A percentile compares a stretch with the other conserved stretches of the same genome.
Conservation (phyloP, 2,113 vertebrate species). For the Perccottus glenii region DNA sequence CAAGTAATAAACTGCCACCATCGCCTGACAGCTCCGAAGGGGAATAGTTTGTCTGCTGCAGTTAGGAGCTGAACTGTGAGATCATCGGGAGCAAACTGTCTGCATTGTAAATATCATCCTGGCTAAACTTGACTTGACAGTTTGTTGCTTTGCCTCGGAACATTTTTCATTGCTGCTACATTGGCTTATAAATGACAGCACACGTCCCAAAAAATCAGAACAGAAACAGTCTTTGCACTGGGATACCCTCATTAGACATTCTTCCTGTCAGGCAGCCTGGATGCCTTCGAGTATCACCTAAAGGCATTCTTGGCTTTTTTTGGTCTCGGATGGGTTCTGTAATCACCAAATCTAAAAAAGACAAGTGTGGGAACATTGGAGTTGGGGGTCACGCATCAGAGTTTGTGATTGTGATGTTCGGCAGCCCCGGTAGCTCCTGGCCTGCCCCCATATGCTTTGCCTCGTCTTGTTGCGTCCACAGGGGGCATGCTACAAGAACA, state of each 20-base stretch:
- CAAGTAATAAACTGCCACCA: neutral
- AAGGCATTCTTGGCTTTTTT: conserved; percentile 2
- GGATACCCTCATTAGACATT: neutral
- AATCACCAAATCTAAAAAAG: conserved; percentile 15
- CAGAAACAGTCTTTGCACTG: neutral
- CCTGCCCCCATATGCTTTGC: conserved; percentile 41
- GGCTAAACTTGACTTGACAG: neutral
- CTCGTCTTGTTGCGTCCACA: conserved; percentile 52
- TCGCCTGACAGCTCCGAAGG: neutral
- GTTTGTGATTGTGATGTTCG: conserved; percentile 18
- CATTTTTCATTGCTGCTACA: conserved; percentile 51
- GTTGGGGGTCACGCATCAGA: neutral
- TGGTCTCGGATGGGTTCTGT: conserved; percentile 4
- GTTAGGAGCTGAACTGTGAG: conserved; percentile 24
- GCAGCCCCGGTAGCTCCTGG: conserved; percentile 25
- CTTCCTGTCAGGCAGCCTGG: neutral
- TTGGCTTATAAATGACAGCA: conserved; percentile 4
- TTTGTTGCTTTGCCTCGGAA: conserved; percentile 49
- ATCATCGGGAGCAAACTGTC: conserved; percentile 73
- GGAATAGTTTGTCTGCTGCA: conserved; percentile 49
- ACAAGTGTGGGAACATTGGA: neutral
- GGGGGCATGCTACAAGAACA: conserved; percentile 41
- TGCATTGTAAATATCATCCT: conserved; percentile 52
- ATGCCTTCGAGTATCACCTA: conserved; percentile 8
- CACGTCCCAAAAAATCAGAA: neutral